Percentiles rank a stretch among this genome's conserved stretches.
phyloP scores from a whole-genome alignment of 2,113 vertebrate genomes.

The Cnemophilus loriae region DNA sequence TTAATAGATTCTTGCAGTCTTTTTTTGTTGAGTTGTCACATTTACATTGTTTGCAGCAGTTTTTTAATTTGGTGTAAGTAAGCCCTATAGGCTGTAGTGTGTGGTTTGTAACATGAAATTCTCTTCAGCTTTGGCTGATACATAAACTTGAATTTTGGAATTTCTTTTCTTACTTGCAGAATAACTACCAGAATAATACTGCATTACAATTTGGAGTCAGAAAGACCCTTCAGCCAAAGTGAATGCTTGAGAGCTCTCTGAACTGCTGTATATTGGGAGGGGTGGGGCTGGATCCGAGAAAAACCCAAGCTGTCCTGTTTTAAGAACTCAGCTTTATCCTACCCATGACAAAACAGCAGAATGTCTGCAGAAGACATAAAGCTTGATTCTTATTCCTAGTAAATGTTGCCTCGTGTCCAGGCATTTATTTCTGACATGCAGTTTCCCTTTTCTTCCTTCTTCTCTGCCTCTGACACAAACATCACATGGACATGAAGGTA shows the following conservation, averaged over 20 bases:
- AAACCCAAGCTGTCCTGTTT: not conserved
- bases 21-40: not conserved
- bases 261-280: not conserved
- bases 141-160: not conserved
- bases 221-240: not conserved
- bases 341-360: not conserved
- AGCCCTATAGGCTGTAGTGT: not conserved
- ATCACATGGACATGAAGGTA: not conserved
- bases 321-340: not conserved
- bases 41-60: not conserved
- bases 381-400: not conserved
- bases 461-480: not conserved
- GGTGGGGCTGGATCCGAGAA: accelerated
- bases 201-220: not conserved
- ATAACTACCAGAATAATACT: not conserved
- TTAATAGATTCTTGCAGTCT: not conserved
- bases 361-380: not conserved
- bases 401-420: not conserved
- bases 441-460: not conserved
- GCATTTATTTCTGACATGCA: not conserved
- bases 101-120: not conserved
- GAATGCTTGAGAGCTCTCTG: not conserved
- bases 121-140: not conserved
- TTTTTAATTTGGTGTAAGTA: not conserved
- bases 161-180: not conserved